phyloP scores from a whole-genome alignment of 2,113 vertebrate genomes.

The Phylloscopus trochiloides region DNA sequence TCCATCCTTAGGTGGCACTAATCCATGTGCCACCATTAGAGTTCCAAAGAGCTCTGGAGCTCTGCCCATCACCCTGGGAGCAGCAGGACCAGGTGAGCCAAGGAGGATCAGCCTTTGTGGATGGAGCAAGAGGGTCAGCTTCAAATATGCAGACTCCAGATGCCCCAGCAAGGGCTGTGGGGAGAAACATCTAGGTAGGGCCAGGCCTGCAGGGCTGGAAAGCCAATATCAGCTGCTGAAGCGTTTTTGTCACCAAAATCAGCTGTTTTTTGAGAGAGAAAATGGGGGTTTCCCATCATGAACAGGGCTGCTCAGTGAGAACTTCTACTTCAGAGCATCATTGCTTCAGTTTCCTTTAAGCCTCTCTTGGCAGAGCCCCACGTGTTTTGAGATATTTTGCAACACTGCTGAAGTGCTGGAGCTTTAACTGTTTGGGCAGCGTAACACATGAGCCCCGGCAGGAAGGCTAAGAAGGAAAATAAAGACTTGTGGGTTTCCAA shows the following conservation, averaged over 20 bases:
- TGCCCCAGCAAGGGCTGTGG: not conserved
- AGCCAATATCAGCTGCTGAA: not conserved
- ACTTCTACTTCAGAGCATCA: not conserved
- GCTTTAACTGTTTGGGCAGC: not conserved
- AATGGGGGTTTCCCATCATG: not conserved
- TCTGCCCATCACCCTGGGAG: not conserved
- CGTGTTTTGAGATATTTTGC: not conserved
- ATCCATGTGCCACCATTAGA: not conserved
- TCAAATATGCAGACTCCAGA: not conserved
- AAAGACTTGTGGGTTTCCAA: not conserved
- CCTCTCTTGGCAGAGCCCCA: not conserved
- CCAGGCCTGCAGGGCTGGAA: not conserved
- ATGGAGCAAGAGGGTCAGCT: not conserved
- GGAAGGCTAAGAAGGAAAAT: slow-evolving; percentile 39
- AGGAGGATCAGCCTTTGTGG: not conserved
- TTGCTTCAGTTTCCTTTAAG: not conserved
- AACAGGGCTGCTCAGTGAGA: not conserved
- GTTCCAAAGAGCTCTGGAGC: not conserved
- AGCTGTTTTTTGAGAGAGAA: not conserved
- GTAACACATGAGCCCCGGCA: not conserved
- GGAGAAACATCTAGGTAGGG: not conserved
- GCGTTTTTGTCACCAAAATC: not conserved
- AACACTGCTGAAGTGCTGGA: not conserved
- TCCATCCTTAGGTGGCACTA: not conserved
- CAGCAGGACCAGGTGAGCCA: not conserved